These are phyloP conservation scores for Lampropteryx suffumata DNA, from an alignment of 2,888 invertebrate species.

Conservation along the genomic window DNA sequence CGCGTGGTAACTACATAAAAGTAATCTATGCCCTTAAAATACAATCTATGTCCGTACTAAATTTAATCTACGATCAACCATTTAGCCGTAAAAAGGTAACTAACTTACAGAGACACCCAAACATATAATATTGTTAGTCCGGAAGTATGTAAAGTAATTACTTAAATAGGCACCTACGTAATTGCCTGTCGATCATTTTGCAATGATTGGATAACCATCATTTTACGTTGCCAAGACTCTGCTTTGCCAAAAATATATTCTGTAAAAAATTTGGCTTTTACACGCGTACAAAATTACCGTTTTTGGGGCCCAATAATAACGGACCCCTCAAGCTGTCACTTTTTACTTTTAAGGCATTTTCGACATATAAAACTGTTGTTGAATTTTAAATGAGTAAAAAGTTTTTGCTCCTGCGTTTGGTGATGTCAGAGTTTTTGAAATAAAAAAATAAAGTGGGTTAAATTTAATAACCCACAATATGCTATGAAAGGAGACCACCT, in stretches of 20 bases:
- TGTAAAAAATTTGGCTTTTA: conserved; percentile 5
- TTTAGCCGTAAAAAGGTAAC: no score
- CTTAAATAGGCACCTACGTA: not conserved
- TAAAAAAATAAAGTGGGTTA: no score
- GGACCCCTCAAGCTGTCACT: conserved; percentile 17
- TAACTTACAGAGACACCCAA: no score
- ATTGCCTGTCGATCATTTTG: conserved; percentile 10
- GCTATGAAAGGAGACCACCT: no score
- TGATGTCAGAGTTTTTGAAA: no score
- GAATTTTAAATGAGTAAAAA: not conserved
- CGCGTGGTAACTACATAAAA: no score
- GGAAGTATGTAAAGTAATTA: conserved; percentile 5
- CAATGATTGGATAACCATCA: conserved; percentile 6
- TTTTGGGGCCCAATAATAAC: conserved; percentile 19
- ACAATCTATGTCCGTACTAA: no score
- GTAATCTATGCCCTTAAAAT: no score
- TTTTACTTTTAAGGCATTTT: conserved; percentile 11
- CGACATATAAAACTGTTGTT: conserved; percentile 3
- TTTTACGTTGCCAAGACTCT: not conserved
- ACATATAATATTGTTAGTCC: no score
- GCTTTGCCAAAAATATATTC: conserved; percentile 11
- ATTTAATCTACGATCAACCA: no score
- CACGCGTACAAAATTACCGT: conserved; percentile 11
- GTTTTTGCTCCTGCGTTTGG: not conserved
- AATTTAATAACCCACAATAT: no score